Conservation (phyloP, 2,113 vertebrate genomes). For the Mesitornis unicolor region DNA sequence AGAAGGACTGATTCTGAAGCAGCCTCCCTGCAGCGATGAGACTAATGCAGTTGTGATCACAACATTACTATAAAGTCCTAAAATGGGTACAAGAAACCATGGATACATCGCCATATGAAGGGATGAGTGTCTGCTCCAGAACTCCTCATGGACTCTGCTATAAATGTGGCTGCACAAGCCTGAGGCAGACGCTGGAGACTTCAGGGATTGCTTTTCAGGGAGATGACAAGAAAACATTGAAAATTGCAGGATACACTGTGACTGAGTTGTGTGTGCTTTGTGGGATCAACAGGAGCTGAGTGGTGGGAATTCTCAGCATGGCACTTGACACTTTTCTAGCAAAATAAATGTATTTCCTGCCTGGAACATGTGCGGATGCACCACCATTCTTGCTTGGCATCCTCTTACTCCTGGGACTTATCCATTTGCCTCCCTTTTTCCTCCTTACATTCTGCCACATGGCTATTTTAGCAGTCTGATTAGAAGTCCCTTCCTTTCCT, state of each 20-base stretch:
- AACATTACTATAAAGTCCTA: neutral
- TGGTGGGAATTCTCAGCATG: neutral
- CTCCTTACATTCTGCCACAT: neutral
- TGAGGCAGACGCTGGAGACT: neutral
- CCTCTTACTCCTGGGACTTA: neutral
- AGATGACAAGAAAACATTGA: neutral
- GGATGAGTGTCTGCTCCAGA: neutral
- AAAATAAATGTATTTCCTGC: neutral
- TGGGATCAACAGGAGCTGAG: neutral
- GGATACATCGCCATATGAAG: neutral
- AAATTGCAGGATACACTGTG: neutral
- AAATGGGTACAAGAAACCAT: neutral
- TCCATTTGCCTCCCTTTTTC: neutral
- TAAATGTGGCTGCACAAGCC: neutral
- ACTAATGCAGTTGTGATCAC: neutral
- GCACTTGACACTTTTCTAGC: neutral
- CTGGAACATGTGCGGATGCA: neutral
- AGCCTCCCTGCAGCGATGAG: neutral
- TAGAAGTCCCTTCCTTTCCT: neutral
- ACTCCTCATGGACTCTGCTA: neutral
- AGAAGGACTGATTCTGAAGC: neutral
- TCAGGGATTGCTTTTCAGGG: neutral
- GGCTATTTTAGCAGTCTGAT: neutral
- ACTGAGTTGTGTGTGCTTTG: accelerated
- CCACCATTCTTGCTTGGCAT: neutral